Base-by-base conservation (phyloP, 64 coral and sea anemone species). In the Porites australiensis region DNA sequence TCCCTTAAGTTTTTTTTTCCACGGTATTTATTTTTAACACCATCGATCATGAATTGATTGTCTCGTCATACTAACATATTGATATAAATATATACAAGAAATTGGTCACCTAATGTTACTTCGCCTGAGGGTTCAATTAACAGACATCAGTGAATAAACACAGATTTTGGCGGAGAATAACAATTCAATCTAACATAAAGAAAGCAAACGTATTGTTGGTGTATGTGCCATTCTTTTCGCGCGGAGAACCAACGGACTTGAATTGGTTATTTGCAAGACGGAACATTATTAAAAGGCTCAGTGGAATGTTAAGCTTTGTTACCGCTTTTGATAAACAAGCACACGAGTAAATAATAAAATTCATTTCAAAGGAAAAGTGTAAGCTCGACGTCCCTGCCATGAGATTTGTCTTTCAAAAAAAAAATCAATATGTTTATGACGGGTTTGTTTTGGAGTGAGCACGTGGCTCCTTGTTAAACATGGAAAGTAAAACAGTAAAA, bases 101-200 rank as follows among this genome's bases (percentile, higher is more conserved):
- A 18, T 83, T n/a, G 81, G 81, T 64, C 81, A 83, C 81, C 81
- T 64, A 83, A 66, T 83, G 81, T 83, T 68, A 45, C 10, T 68
- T 83, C 81, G 47, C 81, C 81, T 46, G 37, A 20, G 81, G 81
- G 81, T 84, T 69, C 81, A 84, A 84, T 67, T 84, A 84, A 84
- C 63, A 84, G 59, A 65, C 79, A 83, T 83, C 66, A 83, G 58
- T 65, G 44, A 44, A 83, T 65, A 83, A 83, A 83, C 79, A 83
- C 59, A 47, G 79, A 48, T 23, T 66, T 79, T 83, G 44, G 60
- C 23, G 16, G 48, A 49, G 55, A 83, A 83, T 82, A 82, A 82
- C 48, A 83, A 62, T 67, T 64, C 79, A 65, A 47, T 83, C 46
- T 44, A 84, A 69, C 63, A 84, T 60, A 84, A 84, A 84, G 52